Conservation (phyloP, 2,888 invertebrate species). For the Cephus rjabovi region DNA sequence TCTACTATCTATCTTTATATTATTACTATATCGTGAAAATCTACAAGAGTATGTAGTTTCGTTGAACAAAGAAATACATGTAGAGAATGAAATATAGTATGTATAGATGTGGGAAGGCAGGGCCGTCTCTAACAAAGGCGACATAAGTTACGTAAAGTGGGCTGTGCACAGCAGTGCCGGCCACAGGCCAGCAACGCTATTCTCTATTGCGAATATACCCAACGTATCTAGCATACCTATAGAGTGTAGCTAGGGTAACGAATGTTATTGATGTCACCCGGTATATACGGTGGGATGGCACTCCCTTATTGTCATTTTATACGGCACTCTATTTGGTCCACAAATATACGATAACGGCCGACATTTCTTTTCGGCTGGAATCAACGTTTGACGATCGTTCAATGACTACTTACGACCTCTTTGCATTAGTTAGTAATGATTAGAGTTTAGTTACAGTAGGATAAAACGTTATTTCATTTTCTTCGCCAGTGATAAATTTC, state of each 20-base stretch:
- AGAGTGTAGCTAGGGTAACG: conserved; percentile 46
- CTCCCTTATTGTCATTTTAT: conserved; percentile 61
- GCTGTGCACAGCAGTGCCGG: conserved; percentile 34
- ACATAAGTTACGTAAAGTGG: conserved; percentile 59
- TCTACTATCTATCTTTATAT: background rate
- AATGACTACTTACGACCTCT: background rate
- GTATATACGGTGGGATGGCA: conserved; percentile 38
- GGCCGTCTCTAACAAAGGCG: conserved; percentile 51
- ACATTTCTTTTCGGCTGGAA: conserved; percentile 18
- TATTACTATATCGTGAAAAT: background rate
- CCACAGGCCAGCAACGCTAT: conserved; percentile 28
- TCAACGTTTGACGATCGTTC: background rate
- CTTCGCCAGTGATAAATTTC: background rate
- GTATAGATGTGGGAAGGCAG: conserved; percentile 15
- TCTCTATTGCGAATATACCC: conserved; percentile 34
- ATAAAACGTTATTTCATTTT: background rate
- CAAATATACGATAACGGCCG: conserved; percentile 55
- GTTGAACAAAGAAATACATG: conserved; percentile 1
- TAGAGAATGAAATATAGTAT: background rate
- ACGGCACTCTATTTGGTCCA: conserved; percentile 51
- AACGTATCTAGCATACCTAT: background rate
- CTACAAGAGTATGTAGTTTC: background rate
- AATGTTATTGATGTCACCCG: conserved; percentile 58
- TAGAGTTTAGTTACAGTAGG: background rate
- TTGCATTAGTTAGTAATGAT: background rate